Base-by-base conservation (phyloP, 2,113 vertebrate species). In the Actenoides hombroni region DNA sequence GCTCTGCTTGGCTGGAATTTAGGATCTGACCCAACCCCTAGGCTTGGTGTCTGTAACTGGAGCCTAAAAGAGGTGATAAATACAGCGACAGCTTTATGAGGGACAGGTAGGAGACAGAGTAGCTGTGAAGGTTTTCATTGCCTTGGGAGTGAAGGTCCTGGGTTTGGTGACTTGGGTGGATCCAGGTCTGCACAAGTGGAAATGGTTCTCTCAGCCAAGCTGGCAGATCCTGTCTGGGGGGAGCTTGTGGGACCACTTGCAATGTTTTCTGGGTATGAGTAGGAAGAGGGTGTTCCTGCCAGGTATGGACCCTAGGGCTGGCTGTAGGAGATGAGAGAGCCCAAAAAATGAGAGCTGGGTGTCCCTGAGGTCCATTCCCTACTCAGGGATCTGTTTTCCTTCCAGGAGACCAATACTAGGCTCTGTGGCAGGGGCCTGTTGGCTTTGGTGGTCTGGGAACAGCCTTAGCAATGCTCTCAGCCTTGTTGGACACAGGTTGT, bases 401-500 rank as follows among this genome's bases (percentile, higher is more conserved):
- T 53, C 12, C 17, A 35, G 19, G 26, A 86, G 26, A 57, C 9
- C 18, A 31, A 5, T n/a, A 14, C 4, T n/a, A 6, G 31, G 37
- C 31, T 81, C 31, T 0, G 0, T 42, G 6, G 16, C 18, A 57
- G 24, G 26, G 9, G 7, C 15, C 4, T 53, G 3, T 44, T 64
- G 11, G 11, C 57, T 80, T 42, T 88, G 25, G 12, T 76, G 48
- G 18, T 5, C 16, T 24, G 13, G 11, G 42, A 2, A 46, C 21
- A 31, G 42, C 48, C 9, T 46, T 51, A 51, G 42, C 16, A 69
- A 16, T 21, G 9, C 59, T 68, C 14, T 94, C 12, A 57, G 54
- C 31, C 13, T 53, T 18, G 11, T 8, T 60, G 40, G 17, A 13
- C 5, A 3, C 7, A 0, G 13, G 6, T 60, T 37, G 13, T n/a